Base-by-base conservation (phyloP, 2,888 invertebrate species). In the Sesia apiformis region DNA sequence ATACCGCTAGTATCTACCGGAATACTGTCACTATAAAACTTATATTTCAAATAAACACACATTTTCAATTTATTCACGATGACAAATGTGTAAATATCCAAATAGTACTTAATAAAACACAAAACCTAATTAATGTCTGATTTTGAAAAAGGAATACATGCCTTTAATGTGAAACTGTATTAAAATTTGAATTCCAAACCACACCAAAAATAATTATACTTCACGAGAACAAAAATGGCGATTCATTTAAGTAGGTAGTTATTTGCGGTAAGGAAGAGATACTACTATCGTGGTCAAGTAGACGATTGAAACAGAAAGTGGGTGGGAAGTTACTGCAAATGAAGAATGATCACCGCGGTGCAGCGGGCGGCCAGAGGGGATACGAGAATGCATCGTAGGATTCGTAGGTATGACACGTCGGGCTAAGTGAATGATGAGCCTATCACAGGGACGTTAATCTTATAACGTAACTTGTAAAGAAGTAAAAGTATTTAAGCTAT, bases 381-480 rank as follows among this genome's bases (percentile, higher is more conserved):
- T 39, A n/a, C 40, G 40, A 52, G n/a, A 7, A 52, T 55, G 64
- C 63, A 57, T 56, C 56, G 61, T 57, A 52, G 54, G 56, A 61
- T 67, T 67, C 76, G 73, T 58, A 59, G 61, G 40, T 78, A 80
- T 82, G 80, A 83, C 76, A 72, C 70, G 76, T 73, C 78, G 65
- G 65, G 58, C 81, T 88, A 88, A 88, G 86, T 88, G 88, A 88
- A 72, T 80, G 86, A 87, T 88, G 78, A 76, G 63, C 55, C 46
- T 46, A 46, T 23, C 23, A 23, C 23, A 23, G 23, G 1, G 23
- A 23, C 23, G 23, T 23, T 23, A 23, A 23, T 23, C 23, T 23
- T 23, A 23, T 23, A 23, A 23, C 23, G 23, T 23, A 23, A 23
- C 23, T 1, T 23, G 2, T 23, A 23, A 1, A 23, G 23, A 23